Percentiles rank a stretch among this genome's conserved stretches.
Evolutionary conservation across 1,140 invertebrate genomes (phyloP).

Genomic region (Tetramorium parvispinum): DNA sequence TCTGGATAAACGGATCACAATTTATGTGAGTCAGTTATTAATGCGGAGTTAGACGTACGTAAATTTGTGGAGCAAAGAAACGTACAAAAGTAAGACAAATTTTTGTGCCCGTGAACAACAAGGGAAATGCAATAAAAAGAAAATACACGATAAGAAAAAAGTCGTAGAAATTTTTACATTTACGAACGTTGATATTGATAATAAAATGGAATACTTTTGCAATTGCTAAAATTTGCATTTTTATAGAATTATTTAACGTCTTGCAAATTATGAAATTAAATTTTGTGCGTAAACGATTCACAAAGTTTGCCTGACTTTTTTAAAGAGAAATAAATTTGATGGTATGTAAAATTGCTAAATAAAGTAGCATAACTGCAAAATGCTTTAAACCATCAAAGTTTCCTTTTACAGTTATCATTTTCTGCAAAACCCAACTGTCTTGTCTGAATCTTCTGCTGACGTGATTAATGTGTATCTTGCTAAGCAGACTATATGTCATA

Average conservation of each 20-base stretch:
- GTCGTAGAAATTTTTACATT: background rate
- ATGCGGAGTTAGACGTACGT: background rate
- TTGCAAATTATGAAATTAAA: slow-evolving; percentile 5
- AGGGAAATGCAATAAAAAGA: background rate
- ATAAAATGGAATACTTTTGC: background rate
- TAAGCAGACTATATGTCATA: slow-evolving; percentile 8
- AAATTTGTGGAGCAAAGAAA: background rate
- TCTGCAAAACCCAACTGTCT: slow-evolving; percentile 4
- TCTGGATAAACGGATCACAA: background rate
- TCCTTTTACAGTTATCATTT: background rate
- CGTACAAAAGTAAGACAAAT: background rate
- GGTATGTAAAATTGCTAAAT: background rate
- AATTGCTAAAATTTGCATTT: background rate
- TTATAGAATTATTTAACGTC: background rate
- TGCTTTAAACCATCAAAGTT: background rate
- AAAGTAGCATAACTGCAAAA: background rate
- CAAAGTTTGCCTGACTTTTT: background rate
- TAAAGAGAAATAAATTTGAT: slow-evolving; percentile 1
- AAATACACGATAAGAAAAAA: background rate
- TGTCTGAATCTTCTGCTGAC: background rate
- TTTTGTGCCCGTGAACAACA: background rate
- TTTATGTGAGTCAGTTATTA: background rate
- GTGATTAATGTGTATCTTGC: slow-evolving; percentile 27
- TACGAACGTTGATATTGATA: background rate
- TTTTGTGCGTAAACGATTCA: background rate